Base-by-base conservation (phyloP, 37 sponge, comb jelly and placozoan species). In the Halisarca cf. caerulea region DNA sequence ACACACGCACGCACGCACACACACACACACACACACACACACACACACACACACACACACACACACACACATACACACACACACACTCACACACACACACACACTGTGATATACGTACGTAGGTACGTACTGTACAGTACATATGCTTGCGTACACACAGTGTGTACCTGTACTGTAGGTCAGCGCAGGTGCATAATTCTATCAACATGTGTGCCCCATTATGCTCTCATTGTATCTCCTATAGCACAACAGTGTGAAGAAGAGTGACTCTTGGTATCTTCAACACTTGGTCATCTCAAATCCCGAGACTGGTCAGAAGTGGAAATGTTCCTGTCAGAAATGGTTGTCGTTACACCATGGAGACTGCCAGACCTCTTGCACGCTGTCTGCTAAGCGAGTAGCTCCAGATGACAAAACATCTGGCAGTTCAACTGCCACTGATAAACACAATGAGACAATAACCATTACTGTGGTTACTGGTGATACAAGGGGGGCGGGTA, bases 311-410 rank as follows among this genome's bases (percentile, higher is more conserved):
- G 86, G 88, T n/a, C 68, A 61, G 70, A 66, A 36, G 54, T 94
- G 95, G 95, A 27, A 35, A 2, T 94, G 86, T 59, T 71, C 79
- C 73, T 94, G 95, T 39, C 80, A 88, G 33, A 84, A 91, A 72
- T 94, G 95, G 95, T 71, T 94, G n/a, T 94, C 95, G 0, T 72
- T 91, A 45, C 72, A 86, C 36, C 85, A 91, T 42, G 53, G 82
- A 14, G 95, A 94, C 66, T 86, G 95, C 59, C 84, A 88, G 81
- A 66, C 88, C 25, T 51, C 53, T 40, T 35, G 72, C 42, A 80
- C 47, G 14, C 79, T 78, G 15, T n/a, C 69, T 9, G 55, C 36
- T 80, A 58, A 24, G 32, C 24, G 28, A 81, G 82, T 55, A 64
- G 43, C 78, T 59, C 5, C 66, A 83, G 28, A 83, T 39, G 23